phyloP scores from a whole-genome alignment of 1,140 invertebrate species.

The Cyrtorhinus lividipennis region DNA sequence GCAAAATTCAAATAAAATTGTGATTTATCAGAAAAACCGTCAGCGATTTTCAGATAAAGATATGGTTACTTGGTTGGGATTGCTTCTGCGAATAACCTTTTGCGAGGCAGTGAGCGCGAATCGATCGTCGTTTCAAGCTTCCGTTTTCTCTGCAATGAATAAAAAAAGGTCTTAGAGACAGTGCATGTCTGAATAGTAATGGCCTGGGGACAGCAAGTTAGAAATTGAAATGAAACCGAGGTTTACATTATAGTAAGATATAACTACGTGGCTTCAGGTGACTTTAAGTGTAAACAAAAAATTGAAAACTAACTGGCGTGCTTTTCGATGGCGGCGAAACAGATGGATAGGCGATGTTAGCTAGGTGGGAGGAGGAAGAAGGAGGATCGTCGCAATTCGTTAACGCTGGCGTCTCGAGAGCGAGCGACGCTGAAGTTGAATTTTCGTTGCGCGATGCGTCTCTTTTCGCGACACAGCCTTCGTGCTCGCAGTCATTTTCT shows the following conservation, averaged over 20 bases:
- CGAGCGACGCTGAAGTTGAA: neutral
- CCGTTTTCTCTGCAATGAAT: slow-evolving; percentile 30
- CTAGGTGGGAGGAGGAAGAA: neutral
- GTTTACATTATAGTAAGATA: neutral
- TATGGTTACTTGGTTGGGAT: slow-evolving; percentile 22
- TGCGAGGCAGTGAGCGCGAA: slow-evolving; percentile 32
- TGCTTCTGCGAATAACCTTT: slow-evolving; percentile 30
- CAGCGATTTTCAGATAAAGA: slow-evolving; percentile 5
- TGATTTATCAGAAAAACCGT: neutral
- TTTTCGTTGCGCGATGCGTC: neutral
- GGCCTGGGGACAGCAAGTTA: neutral
- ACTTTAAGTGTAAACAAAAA: neutral
- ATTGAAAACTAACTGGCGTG: neutral
- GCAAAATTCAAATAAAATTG: neutral
- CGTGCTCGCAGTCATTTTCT: neutral
- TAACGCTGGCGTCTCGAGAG: neutral
- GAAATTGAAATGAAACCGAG: neutral
- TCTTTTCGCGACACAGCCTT: neutral
- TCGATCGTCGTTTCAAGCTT: slow-evolving; percentile 33
- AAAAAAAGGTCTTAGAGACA: slow-evolving; percentile 1
- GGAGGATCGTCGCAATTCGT: neutral
- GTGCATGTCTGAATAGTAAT: too few relatives aligned
- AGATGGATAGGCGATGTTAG: neutral
- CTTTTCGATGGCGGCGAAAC: neutral
- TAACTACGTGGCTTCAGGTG: neutral